Evolutionary conservation across 1,140 invertebrate species (phyloP).

Genomic region (Euura saliciscinereae): DNA sequence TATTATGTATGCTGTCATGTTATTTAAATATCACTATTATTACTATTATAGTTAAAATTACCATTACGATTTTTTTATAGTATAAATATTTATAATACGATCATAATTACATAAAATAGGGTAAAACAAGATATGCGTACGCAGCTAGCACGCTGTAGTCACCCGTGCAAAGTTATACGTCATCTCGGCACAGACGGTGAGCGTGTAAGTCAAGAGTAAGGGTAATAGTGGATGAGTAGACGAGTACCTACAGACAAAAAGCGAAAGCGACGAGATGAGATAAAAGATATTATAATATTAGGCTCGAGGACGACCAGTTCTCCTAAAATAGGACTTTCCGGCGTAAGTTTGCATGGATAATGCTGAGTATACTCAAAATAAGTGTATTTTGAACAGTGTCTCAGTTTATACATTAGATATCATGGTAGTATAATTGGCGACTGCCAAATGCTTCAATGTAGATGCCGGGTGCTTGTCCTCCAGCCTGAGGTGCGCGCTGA

Average conservation of each 20-base stretch:
- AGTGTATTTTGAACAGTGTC: conserved; percentile 8
- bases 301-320: conserved; percentile 57
- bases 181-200: not conserved
- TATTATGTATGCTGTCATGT: conserved; percentile 36
- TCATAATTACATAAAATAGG: not conserved
- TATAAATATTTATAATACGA: conserved; percentile 3
- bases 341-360: conserved; percentile 15
- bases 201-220: not conserved
- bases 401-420: not conserved
- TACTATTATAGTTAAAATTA: not conserved
- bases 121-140: not conserved
- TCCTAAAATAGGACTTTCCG: not conserved
- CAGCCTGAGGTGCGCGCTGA: conserved; percentile 57
- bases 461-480: conserved; percentile 55
- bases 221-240: not conserved
- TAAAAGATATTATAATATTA: conserved; percentile 47
- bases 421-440: not conserved
- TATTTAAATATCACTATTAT: not conserved
- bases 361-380: conserved; percentile 11
- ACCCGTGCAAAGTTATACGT: not conserved
- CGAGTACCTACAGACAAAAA: not conserved
- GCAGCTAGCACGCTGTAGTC: not conserved
- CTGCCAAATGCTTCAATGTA: conserved; percentile 27
- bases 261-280: conserved; percentile 14
- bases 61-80: not conserved